Percentiles rank a stretch among this genome's conserved stretches.
phyloP scores from a whole-genome alignment of 1,140 invertebrate genomes.

The Gonioctena quinquepunctata region DNA sequence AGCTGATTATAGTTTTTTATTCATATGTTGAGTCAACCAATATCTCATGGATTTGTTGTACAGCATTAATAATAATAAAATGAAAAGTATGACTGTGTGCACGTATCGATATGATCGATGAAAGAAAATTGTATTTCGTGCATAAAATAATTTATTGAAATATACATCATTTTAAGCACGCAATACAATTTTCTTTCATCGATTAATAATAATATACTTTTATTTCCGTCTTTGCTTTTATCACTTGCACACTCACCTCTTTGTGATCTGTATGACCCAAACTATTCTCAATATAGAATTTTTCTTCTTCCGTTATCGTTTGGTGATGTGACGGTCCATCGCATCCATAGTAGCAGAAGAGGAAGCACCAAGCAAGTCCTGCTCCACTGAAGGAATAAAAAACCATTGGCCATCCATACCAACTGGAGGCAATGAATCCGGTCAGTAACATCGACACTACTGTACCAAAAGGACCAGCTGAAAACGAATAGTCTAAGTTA shows the following conservation, averaged over 20 bases:
- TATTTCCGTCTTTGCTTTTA: too few relatives aligned
- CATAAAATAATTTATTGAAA: neutral
- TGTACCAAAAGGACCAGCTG: conserved; percentile 72
- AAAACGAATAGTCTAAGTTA: conserved; percentile 1
- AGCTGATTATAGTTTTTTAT: too few relatives aligned
- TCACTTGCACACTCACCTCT: conserved; percentile 17
- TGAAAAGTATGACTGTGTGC: too few relatives aligned
- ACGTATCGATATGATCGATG: too few relatives aligned
- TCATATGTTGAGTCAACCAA: too few relatives aligned
- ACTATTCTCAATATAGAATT: conserved; percentile 64
- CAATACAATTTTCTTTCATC: too few relatives aligned
- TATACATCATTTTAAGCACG: neutral
- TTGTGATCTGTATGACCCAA: conserved; percentile 30
- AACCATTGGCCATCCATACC: conserved; percentile 75
- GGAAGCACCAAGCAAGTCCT: conserved; percentile 63
- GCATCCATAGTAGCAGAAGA: conserved; percentile 67
- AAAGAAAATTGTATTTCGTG: too few relatives aligned
- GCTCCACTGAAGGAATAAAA: conserved; percentile 77
- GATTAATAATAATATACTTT: too few relatives aligned
- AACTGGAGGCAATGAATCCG: conserved; percentile 67
- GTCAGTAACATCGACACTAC: conserved; percentile 73
- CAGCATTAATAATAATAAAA: too few relatives aligned
- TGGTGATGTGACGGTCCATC: conserved; percentile 67
- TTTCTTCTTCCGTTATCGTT: conserved; percentile 65
- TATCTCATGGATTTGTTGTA: too few relatives aligned